Conservation (phyloP, 2,888 invertebrate species). For the Chirona hameri region DNA sequence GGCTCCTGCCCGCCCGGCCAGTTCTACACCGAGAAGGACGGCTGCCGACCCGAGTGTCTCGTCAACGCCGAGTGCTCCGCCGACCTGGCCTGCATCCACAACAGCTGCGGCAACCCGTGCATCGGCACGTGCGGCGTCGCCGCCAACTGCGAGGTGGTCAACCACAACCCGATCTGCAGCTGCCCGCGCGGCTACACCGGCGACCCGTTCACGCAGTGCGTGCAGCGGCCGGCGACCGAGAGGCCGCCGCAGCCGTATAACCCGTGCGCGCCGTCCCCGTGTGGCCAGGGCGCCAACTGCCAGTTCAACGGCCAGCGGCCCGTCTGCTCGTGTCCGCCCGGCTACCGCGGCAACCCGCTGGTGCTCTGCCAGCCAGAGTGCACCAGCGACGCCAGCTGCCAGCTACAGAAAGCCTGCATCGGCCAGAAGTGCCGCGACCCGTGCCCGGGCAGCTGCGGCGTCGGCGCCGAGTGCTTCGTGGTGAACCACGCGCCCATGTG, state of each 20-base stretch:
- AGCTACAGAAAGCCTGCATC: conserved; percentile 49
- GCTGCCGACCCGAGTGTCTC: conserved; percentile 44
- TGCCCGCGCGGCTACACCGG: conserved; percentile 73
- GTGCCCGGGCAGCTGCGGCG: conserved; percentile 63
- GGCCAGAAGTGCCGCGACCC: conserved; percentile 75
- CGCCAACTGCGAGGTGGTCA: conserved; percentile 76
- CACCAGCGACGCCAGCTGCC: conserved; percentile 50
- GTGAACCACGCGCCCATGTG: conserved; percentile 50
- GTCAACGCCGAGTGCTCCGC: conserved; percentile 59
- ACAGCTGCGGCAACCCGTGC: conserved; percentile 74
- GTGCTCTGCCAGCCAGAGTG: conserved; percentile 84
- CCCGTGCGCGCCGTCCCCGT: conserved; percentile 75
- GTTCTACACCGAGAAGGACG: conserved; percentile 39
- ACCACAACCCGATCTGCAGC: conserved; percentile 68
- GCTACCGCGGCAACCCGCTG: conserved; percentile 80
- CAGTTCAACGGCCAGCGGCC: conserved; percentile 69
- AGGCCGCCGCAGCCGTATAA: not conserved
- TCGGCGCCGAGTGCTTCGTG: conserved; percentile 43
- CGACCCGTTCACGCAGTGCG: conserved; percentile 62
- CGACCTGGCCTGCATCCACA: conserved; percentile 67
- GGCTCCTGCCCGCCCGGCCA: conserved; percentile 57
- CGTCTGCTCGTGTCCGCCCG: conserved; percentile 74
- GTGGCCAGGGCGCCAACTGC: conserved; percentile 78
- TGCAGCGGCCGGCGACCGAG: not conserved
- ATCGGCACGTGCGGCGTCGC: conserved; percentile 66